Conservation (phyloP, 2,113 vertebrate species). For the Gopherus evgoodei region DNA sequence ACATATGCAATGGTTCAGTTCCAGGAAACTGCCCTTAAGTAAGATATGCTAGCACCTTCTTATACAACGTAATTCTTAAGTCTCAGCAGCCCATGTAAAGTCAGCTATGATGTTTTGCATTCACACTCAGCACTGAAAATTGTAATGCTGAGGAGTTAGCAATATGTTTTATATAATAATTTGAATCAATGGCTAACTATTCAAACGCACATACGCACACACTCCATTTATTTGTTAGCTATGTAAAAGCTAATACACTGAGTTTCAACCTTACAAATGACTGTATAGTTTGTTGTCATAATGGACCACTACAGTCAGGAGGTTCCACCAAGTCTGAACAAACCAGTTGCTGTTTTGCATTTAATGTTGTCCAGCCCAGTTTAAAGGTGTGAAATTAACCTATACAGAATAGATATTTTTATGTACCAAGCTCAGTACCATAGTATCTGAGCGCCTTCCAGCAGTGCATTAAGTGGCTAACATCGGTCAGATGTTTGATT, state of each 20-base stretch:
- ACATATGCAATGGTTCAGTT: not conserved
- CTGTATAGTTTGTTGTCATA: conserved; percentile 73
- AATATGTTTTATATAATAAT: conserved; percentile 49
- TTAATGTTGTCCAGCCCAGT: not conserved
- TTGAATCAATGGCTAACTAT: conserved; percentile 59
- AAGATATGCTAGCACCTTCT: not conserved
- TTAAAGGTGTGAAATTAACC: not conserved
- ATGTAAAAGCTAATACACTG: conserved; percentile 49
- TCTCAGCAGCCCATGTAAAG: not conserved
- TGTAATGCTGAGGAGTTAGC: not conserved
- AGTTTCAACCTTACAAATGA: conserved; percentile 48
- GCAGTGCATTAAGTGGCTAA: not conserved
- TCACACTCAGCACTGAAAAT: conserved; percentile 5
- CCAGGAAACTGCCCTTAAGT: not conserved
- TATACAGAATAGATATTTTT: no score
- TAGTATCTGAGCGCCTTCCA: not conserved
- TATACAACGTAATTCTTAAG: not conserved
- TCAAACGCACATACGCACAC: conserved; percentile 46
- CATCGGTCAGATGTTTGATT: not conserved
- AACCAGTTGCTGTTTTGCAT: conserved; percentile 61
- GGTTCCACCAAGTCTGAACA: conserved; percentile 69
- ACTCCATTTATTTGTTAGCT: conserved; percentile 37
- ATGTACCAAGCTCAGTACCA: not conserved
- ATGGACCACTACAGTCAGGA: conserved; percentile 32
- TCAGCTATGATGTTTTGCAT: not conserved